Conservation (phyloP, 2,888 invertebrate genomes). For the Metalampra italica region DNA sequence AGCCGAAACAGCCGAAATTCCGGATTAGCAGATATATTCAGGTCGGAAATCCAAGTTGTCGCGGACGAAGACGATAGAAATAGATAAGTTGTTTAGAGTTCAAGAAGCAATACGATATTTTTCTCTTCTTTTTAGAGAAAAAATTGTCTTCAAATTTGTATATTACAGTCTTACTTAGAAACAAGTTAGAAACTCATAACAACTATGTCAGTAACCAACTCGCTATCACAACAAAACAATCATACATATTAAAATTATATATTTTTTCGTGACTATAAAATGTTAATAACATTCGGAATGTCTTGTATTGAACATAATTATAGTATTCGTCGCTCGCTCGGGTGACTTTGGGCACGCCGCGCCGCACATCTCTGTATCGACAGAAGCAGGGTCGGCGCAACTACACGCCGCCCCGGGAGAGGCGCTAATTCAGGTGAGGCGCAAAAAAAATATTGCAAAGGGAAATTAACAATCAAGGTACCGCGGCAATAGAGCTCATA, state of each 20-base stretch:
- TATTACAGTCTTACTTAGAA: too few species aligned
- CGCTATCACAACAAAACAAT: background rate
- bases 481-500: too few species aligned
- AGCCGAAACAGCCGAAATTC: background rate
- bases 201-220: background rate
- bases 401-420: too few species aligned
- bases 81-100: too few species aligned
- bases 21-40: background rate
- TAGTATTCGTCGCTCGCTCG: slow-evolving; percentile 41
- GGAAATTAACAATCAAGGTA: too few species aligned
- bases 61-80: too few species aligned
- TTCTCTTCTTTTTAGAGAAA: too few species aligned
- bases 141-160: too few species aligned
- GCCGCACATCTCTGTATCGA: slow-evolving; percentile 14
- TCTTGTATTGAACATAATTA: slow-evolving; percentile 55
- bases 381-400: background rate
- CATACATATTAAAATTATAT: slow-evolving; percentile 32
- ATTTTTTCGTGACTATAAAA: slow-evolving; percentile 41
- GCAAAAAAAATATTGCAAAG: too few species aligned
- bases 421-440: background rate
- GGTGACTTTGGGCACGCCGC: slow-evolving; percentile 33
- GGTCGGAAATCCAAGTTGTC: too few species aligned
- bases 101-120: too few species aligned
- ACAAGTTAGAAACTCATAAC: background rate
- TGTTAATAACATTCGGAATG: slow-evolving; percentile 43